Percentiles rank a stretch among this genome's conserved stretches.
Conservation (phyloP, 2,113 vertebrate species). For the Seriola quinqueradiata region DNA sequence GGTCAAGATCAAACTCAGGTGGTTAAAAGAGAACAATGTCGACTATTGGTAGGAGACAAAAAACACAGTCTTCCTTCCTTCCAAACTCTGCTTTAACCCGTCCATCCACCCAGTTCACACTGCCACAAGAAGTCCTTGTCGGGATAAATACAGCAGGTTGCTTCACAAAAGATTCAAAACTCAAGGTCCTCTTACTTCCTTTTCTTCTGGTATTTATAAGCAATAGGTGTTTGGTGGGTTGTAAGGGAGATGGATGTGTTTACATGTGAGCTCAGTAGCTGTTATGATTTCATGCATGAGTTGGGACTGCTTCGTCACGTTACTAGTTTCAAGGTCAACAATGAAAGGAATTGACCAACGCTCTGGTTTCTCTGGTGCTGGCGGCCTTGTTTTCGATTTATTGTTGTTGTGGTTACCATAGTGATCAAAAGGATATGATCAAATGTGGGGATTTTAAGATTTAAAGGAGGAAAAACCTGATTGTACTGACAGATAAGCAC, state of each 20-base stretch:
- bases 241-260: constrained; percentile 2
- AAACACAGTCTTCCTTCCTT: too few relatives aligned
- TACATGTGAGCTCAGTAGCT: neutral
- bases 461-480: constrained; percentile 10
- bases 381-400: too few relatives aligned
- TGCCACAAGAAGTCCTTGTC: neutral
- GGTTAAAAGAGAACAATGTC: neutral
- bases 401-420: neutral
- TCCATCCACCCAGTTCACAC: neutral
- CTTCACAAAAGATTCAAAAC: neutral
- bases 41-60: neutral
- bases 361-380: neutral
- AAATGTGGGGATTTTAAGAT: constrained; percentile 4
- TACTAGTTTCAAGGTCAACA: neutral
- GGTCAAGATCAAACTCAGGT: neutral
- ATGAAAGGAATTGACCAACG: neutral
- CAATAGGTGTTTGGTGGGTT: neutral
- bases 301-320: neutral
- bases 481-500: constrained; percentile 18
- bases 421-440: neutral
- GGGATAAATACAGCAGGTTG: neutral
- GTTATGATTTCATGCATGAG: neutral
- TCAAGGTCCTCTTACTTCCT: neutral
- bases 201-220: neutral
- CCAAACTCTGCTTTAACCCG: too few relatives aligned